Base-by-base conservation (phyloP, 2,888 invertebrate genomes). In the Rotaria sp. region DNA sequence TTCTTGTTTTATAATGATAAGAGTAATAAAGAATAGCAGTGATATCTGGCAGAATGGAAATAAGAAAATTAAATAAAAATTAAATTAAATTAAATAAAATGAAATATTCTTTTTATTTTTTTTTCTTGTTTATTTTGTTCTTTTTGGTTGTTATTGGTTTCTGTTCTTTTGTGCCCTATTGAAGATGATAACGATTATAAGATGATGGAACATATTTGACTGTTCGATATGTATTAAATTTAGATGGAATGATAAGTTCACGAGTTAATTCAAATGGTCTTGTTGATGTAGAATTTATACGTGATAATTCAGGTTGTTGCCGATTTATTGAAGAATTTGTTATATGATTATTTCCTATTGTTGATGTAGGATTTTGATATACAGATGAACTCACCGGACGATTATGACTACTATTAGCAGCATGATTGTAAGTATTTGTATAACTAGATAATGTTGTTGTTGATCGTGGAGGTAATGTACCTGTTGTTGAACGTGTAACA, bases 191-290 rank as follows among this genome's bases (percentile, higher is more conserved):
- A 41, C 45, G 41, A 26, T 80, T 80, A 15, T 80, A 80, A 11
- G 75, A 24, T 45, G 75, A 80, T 80, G 75, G 75, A 45, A 80
- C 75, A 26, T 80, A 80, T 26, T 26, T 41, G 41, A 80, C 41
- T 41, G 41, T 80, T 35, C 75, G 75, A 24, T 15, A 26, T 5
- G 30, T 30, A 38, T 80, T 41, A 0, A 26, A 24, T 80, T 80
- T 80, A 26, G 75, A 0, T 80, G 75, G 75, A 41, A 80, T 80
- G 10, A 30, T 26, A 5, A 45, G 26, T 45, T 45, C 75, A 80
- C 75, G 38, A 3, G 41, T 80, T 45, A 80, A 24, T 24, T 21
- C 75, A 26, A 26, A 80, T 26, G 75, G 45, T 41, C 8, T 45
- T 41, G 18, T 45, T 41, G 26, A 11, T 80, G 75, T 13, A 2